Percentiles rank a stretch among this genome's conserved stretches.
Evolutionary conservation across 2,113 vertebrate genomes (phyloP).

Genomic region (Sphaerodactylus townsendi): DNA sequence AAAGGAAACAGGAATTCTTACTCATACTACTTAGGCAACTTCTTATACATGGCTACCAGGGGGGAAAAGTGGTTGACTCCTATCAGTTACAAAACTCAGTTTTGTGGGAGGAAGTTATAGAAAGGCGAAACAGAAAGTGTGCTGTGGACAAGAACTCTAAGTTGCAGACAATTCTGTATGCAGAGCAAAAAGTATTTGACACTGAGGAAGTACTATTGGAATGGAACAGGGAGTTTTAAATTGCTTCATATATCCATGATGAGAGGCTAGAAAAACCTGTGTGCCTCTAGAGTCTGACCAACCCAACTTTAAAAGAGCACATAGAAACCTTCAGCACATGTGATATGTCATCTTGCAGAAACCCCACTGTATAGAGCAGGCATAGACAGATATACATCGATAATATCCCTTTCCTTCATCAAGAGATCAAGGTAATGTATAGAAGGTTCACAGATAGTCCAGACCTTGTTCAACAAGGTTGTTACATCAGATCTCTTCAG

Average conservation of each 20-base stretch:
- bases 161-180: not conserved
- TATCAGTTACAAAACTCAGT: constrained; percentile 5
- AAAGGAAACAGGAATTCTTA: not conserved
- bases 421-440: not conserved
- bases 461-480: too few species aligned
- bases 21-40: not conserved
- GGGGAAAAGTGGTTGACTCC: not conserved
- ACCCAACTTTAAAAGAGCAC: not conserved
- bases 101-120: constrained; percentile 18
- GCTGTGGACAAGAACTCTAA: not conserved
- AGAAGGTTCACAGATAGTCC: too few species aligned
- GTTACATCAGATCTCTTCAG: too few species aligned
- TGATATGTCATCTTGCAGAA: not conserved
- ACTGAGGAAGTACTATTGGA: fast-evolving
- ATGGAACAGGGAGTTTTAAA: not conserved
- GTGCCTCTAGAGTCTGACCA: not conserved
- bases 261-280: not conserved
- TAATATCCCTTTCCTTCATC: not conserved
- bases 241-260: not conserved
- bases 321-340: not conserved
- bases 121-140: not conserved
- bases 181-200: constrained; percentile 1
- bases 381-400: not conserved
- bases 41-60: too few species aligned
- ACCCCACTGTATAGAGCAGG: not conserved